Evolutionary conservation across 2,888 invertebrate species (phyloP), one percentile per base, ranked within the genome.

Genomic region (Lepidonotus clava): DNA sequence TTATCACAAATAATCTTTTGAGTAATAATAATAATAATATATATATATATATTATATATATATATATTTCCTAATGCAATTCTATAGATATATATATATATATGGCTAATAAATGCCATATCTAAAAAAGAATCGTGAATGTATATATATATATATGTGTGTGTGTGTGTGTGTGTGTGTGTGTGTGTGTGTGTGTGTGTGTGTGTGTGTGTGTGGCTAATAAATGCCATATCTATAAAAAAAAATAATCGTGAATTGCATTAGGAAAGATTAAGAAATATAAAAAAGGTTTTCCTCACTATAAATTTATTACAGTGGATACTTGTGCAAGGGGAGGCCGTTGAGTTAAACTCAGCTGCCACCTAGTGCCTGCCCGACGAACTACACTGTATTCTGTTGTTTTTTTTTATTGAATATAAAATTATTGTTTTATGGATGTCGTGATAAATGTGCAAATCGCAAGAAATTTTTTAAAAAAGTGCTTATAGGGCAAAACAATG

Each of bases 101-200:
- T 46, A 8, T 46, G 46, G 8, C 46, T 11, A 18, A 11, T 8
- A 46, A 46, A 11, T 8, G 8, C 46, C 18, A 18, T 46, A 46
- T 46, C 8, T 46, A 18, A 8, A 46, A 11, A 18, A 11, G 46
- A 11, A 18, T 46, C 46, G 46, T 46, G 46, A 46, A 46, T 46
- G 18, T 66, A 66, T 66, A 66, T n/a, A 66, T 66, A 66, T 66
- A n/a, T n/a, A 66, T n/a, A n/a, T 66, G 6, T 66, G 28, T 66
- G 6, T 66, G 28, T 66, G 28, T 18, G n/a, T 66, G n/a, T 66
- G 6, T 8, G 28, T 66, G 28, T 18, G n/a, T 66, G 28, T 66
- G 6, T 66, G 28, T 66, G 6, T 66, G n/a, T 66, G 6, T 66
- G 28, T n/a, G n/a, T 66, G 28, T 66, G 28, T 66, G 6, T 66